Evolutionary conservation across 2,888 invertebrate genomes (phyloP).

Genomic region (Peribatodes rhomboidaria): DNA sequence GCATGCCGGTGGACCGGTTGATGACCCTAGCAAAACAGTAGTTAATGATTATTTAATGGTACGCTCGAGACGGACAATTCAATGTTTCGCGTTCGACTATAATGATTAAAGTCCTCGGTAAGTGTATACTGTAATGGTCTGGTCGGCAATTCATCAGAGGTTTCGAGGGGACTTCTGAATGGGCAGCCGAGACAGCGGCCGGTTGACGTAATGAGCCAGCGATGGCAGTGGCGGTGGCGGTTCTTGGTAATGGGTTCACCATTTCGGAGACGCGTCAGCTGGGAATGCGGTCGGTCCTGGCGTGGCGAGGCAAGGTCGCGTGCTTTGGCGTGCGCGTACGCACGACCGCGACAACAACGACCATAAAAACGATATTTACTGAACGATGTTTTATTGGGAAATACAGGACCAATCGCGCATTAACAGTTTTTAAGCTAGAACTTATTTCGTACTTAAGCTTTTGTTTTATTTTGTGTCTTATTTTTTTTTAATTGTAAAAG

Average conservation of each 20-base stretch:
- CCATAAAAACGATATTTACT: slow-evolving; percentile 4
- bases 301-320: slow-evolving; percentile 67
- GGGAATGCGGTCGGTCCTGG: slow-evolving; percentile 58
- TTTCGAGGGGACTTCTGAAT: slow-evolving; percentile 65
- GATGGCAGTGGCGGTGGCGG: slow-evolving; percentile 43
- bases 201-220: slow-evolving; percentile 25
- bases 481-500: too few species aligned
- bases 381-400: too few species aligned
- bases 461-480: neutral
- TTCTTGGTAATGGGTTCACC: slow-evolving; percentile 52
- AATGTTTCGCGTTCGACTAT: slow-evolving; percentile 36
- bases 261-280: slow-evolving; percentile 40
- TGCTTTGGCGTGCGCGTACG: slow-evolving; percentile 58
- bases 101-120: slow-evolving; percentile 33
- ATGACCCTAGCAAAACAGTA: slow-evolving; percentile 64
- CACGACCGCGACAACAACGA: slow-evolving; percentile 25
- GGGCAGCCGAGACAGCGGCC: slow-evolving; percentile 50
- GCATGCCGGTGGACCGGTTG: slow-evolving; percentile 68
- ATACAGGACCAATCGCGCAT: too few species aligned
- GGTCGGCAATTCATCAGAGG: slow-evolving; percentile 58
- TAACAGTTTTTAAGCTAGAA: too few species aligned
- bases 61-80: slow-evolving; percentile 47
- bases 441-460: too few species aligned
- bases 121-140: slow-evolving; percentile 51
- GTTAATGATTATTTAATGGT: slow-evolving; percentile 38